Base-by-base conservation (phyloP, 2,888 invertebrate genomes). In the Tortricodes alternella region DNA sequence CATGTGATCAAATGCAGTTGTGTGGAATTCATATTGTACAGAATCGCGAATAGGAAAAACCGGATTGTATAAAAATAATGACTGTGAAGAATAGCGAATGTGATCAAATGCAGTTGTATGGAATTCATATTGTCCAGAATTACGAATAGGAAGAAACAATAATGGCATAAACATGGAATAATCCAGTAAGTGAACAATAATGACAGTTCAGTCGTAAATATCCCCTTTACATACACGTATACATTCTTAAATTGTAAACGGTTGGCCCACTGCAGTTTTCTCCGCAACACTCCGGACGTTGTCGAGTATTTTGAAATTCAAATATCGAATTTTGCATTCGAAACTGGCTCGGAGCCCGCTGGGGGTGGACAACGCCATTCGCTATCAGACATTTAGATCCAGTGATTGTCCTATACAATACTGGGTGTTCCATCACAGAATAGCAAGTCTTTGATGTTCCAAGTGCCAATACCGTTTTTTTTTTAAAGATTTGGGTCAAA, bases 281-380 rank as follows among this genome's bases (percentile, higher is more conserved):
- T 29, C 56, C 43, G 21, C 43, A 44, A 21, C 49, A 27, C 34
- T 29, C 37, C 64, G 76, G 67, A 73, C 76, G 69, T 75, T 74
- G 78, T 70, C 70, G 72, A 74, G 74, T 84, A 80, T 85, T 89
- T 89, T 89, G 86, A 87, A 89, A 75, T 89, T 89, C 88, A 88
- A 89, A 89, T 89, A 80, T 78, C 72, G 74, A 83, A 76, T 84
- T 89, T 85, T 86, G 84, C 85, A 89, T 89, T 87, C 70, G 80
- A 73, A 85, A 86, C 87, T 82, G 78, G 79, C 80, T 76, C 70
- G 67, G 68, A 78, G 76, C 76, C 70, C 70, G 68, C 71, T 67
- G 63, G 62, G 65, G 70, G 66, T 76, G 61, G 65, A 76, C n/a
- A n/a, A n/a, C 68, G 67, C 69, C 68, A 69, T 78, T 76, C 70